Percentiles rank a stretch among this genome's conserved stretches.
These are phyloP conservation scores for Bothrops jararaca DNA, from an alignment of 2,113 vertebrate species.

Conservation along the genomic window DNA sequence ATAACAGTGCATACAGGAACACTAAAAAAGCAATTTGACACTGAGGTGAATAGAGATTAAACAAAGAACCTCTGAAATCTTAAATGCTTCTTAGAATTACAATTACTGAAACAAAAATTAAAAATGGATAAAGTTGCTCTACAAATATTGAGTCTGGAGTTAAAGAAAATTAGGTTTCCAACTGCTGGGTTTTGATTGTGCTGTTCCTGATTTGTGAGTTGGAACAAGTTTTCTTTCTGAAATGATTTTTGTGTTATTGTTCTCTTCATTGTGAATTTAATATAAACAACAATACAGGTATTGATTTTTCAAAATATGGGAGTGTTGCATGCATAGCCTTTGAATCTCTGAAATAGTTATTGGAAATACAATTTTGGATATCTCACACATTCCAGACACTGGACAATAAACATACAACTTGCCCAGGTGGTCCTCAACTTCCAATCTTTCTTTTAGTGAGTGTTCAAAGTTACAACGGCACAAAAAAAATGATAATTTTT, in stretches of 20 bases:
- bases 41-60: not conserved
- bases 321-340: not conserved
- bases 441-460: not conserved
- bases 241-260: conserved; percentile 8
- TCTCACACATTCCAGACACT: not conserved
- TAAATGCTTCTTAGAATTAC: not conserved
- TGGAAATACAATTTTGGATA: not conserved
- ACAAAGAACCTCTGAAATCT: not conserved
- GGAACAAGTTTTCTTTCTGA: not conserved
- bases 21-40: conserved; percentile 15
- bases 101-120: not conserved
- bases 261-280: conserved; percentile 7
- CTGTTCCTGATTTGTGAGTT: not conserved
- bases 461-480: not conserved
- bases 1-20: not conserved
- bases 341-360: not conserved
- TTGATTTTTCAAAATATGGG: not conserved
- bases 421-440: not conserved
- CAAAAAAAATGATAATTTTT: not conserved
- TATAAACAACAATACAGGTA: not conserved
- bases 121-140: conserved; percentile 21
- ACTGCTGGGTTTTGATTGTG: not conserved
- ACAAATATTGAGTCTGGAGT: not conserved
- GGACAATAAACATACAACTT: not conserved
- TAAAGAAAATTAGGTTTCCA: conserved; percentile 10